These are phyloP conservation scores for Nymphalis polychloros DNA, from an alignment of 2,888 invertebrate species.

Conservation along the genomic window DNA sequence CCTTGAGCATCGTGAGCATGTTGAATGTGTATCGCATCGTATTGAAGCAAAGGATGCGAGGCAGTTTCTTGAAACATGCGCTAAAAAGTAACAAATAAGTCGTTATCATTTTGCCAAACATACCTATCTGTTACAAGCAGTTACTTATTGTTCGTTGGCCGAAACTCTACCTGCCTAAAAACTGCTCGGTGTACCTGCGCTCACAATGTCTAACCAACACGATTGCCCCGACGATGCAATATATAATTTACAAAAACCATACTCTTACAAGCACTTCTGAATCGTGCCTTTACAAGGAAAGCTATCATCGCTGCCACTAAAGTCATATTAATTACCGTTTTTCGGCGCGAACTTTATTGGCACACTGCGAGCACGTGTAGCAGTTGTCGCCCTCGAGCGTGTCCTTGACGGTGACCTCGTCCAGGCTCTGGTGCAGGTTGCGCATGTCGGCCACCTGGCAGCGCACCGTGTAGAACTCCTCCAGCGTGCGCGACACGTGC, in stretches of 20 bases:
- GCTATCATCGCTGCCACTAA: not conserved
- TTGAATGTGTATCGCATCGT: constrained; percentile 99
- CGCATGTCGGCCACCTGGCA: constrained; percentile 99
- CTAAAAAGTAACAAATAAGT: constrained; percentile 62
- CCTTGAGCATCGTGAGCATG: constrained; percentile 98
- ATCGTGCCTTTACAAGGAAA: too few species aligned
- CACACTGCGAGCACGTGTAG: constrained; percentile 98
- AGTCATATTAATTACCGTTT: constrained; percentile 83
- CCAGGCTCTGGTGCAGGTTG: constrained; percentile 95
- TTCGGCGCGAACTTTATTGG: constrained; percentile 96
- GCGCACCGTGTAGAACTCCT: constrained; percentile 97
- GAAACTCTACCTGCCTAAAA: too few species aligned
- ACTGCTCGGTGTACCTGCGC: too few species aligned
- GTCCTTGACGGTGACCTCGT: constrained; percentile 98
- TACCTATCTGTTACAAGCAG: too few species aligned
- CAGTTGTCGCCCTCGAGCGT: constrained; percentile 98
- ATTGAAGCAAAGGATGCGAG: constrained; percentile 96
- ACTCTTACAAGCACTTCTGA: too few species aligned
- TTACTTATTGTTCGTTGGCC: too few species aligned
- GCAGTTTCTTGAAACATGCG: constrained; percentile 96
- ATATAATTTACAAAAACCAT: too few species aligned
- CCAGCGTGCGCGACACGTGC: constrained; percentile 95
- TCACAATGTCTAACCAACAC: too few species aligned
- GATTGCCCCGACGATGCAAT: too few species aligned
- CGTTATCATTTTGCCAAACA: not conserved